Evolutionary conservation across 2,113 vertebrate species (phyloP), one percentile per base, ranked within the genome.

Genomic region (Abramis brama): DNA sequence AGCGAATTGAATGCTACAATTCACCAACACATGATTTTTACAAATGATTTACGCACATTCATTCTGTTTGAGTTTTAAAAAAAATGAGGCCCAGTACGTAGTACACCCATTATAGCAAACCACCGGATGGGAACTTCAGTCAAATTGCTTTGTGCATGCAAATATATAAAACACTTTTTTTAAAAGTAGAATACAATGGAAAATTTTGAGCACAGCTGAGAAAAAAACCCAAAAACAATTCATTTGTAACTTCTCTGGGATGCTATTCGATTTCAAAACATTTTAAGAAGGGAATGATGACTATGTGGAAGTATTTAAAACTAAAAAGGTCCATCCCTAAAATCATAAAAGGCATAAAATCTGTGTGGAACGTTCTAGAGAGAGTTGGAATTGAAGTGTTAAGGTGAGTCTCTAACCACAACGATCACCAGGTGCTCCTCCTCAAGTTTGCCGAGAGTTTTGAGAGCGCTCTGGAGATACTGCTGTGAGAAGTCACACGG

Each of bases 381-480:
- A 47, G 43, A 36, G 15, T 59, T 43, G 21, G 12, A 36, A 62
- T 27, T 27, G 15, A 25, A 43, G 30, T 45, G 55, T 96, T 96
- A 99, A 89, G 96, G 96, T 83, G 96, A 94, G 95, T 99, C 98
- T 88, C 93, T 96, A 70, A 99, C 98, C 75, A 99, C 96, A 74
- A 99, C 97, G 68, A 99, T 94, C 45, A 99, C 97, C 95, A 99
- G 97, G 94, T 99, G 98, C 85, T 99, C 98, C 91, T 99, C 98
- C 52, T 99, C 97, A 86, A 98, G 93, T 91, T 96, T 97, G 73
- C 97, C 97, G 94, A 98, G 91, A 92, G 96, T 97, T 94, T 97
- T 96, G 85, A 96, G 95, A 87, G 97, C 97, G 0, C 93, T 93
- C 95, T 98, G 97, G 89, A 99, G 97, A 95, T 97, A 99, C 94